A percentile compares a stretch with the other conserved stretches of the same genome.
These are phyloP conservation scores for Notothenia coriiceps DNA, from an alignment of 2,113 vertebrate species.

Conservation along the genomic window DNA sequence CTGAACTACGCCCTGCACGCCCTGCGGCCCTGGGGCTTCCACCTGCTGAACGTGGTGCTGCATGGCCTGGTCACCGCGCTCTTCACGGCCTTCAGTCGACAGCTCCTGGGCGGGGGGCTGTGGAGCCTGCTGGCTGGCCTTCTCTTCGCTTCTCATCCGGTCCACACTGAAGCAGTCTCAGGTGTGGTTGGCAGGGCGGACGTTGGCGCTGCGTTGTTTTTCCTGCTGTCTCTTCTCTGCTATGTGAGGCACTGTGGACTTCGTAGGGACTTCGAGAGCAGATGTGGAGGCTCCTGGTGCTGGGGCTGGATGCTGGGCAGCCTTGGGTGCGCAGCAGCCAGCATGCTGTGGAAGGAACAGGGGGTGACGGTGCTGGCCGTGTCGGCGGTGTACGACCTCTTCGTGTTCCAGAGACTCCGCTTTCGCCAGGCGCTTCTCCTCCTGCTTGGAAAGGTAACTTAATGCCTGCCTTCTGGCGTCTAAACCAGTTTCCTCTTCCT, in stretches of 20 bases:
- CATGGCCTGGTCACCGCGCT: slow-evolving; percentile 92
- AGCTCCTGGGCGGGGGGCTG: slow-evolving; percentile 88
- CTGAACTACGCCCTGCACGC: slow-evolving; percentile 92
- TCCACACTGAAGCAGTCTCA: slow-evolving; percentile 95
- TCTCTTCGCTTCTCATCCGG: slow-evolving; percentile 94
- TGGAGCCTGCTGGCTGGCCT: slow-evolving; percentile 94
- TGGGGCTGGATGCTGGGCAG: slow-evolving; percentile 93
- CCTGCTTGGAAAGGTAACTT: slow-evolving; percentile 91
- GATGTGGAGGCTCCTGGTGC: slow-evolving; percentile 60
- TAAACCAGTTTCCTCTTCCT: slow-evolving; percentile 56
- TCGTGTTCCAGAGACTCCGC: slow-evolving; percentile 91
- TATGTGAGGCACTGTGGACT: slow-evolving; percentile 91
- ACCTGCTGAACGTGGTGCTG: slow-evolving; percentile 91
- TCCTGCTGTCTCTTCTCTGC: slow-evolving; percentile 92
- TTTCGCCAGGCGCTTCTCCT: slow-evolving; percentile 86
- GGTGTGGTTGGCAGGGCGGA: slow-evolving; percentile 96
- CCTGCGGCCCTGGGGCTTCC: slow-evolving; percentile 94
- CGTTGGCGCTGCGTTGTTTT: slow-evolving; percentile 93
- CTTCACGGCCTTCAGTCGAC: slow-evolving; percentile 92
- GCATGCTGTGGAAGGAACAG: slow-evolving; percentile 99
- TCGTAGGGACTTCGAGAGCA: slow-evolving; percentile 70
- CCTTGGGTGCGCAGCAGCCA: slow-evolving; percentile 89
- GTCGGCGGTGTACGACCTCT: slow-evolving; percentile 92
- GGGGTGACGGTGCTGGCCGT: slow-evolving; percentile 95
- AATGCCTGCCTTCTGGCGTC: slow-evolving; percentile 22